phyloP scores from a whole-genome alignment of 2,113 vertebrate genomes.

The Ranitomeya imitator region DNA sequence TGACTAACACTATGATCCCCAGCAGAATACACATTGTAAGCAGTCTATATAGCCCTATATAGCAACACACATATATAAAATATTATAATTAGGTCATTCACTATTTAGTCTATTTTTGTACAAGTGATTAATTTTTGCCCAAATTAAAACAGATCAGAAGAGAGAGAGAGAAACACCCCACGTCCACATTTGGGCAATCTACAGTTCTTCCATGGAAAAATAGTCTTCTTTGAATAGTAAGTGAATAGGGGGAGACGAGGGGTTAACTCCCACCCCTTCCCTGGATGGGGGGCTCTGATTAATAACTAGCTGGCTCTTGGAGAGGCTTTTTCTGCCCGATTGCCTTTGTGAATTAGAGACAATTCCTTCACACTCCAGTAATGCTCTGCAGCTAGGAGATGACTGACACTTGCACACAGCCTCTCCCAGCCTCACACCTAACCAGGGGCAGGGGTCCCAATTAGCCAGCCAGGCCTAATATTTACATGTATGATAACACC shows the following conservation, averaged over 20 bases:
- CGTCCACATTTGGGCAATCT: background rate
- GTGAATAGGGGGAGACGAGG: constrained; percentile 60
- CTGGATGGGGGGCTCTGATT: constrained; percentile 74
- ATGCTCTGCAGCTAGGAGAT: constrained; percentile 90
- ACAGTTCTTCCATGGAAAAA: no score
- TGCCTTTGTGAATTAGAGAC: constrained; percentile 88
- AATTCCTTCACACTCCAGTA: constrained; percentile 91
- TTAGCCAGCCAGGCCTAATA: constrained; percentile 86
- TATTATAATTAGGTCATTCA: no score
- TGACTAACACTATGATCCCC: no score
- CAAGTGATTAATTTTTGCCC: no score
- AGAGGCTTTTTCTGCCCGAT: constrained; percentile 86
- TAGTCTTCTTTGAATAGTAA: background rate
- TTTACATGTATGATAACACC: constrained; percentile 71
- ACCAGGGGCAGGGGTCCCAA: constrained; percentile 90
- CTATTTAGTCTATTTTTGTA: no score
- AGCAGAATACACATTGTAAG: no score
- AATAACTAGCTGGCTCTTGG: constrained; percentile 86
- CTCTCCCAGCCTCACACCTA: constrained; percentile 77
- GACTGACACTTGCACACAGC: constrained; percentile 84
- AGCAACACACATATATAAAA: no score
- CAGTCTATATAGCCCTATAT: no score
- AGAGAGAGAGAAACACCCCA: no score
- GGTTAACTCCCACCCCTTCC: constrained; percentile 36
- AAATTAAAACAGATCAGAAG: no score